Conservation (phyloP, 1,140 invertebrate species). For the Caenorhabditis brenneri region DNA sequence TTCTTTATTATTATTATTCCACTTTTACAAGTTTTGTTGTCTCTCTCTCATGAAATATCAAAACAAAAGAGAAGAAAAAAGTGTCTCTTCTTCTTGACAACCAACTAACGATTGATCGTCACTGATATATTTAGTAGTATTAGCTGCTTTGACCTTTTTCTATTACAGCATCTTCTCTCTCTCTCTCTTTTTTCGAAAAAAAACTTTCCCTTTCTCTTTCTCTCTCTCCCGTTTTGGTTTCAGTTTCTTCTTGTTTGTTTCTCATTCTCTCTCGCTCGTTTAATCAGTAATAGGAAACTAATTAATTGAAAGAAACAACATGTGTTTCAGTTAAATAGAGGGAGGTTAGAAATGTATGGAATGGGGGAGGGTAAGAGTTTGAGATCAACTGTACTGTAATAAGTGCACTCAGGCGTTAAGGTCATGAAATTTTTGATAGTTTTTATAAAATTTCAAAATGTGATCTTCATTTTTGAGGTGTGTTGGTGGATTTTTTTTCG, state of each 20-base stretch:
- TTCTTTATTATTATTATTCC: neutral
- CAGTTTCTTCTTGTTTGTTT: constrained; percentile 29
- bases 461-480: too few species aligned
- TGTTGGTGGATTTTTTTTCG: too few species aligned
- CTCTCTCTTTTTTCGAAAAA: neutral
- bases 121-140: constrained; percentile 12
- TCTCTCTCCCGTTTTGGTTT: constrained; percentile 15
- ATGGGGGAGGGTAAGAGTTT: neutral
- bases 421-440: too few species aligned
- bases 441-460: too few species aligned
- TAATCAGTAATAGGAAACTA: constrained; percentile 23
- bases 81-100: neutral
- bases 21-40: neutral
- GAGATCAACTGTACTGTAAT: neutral
- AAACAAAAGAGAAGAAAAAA: constrained; percentile 25
- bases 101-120: neutral
- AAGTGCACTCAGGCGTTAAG: too few species aligned
- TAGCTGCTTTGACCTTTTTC: constrained; percentile 33
- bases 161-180: constrained; percentile 10
- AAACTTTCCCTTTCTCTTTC: constrained; percentile 4
- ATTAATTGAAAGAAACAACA: constrained; percentile 42
- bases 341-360: neutral
- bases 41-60: constrained; percentile 11
- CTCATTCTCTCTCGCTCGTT: neutral
- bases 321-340: neutral